Conservation (phyloP, 2,888 invertebrate genomes). For the Cactoblastis cactorum region DNA sequence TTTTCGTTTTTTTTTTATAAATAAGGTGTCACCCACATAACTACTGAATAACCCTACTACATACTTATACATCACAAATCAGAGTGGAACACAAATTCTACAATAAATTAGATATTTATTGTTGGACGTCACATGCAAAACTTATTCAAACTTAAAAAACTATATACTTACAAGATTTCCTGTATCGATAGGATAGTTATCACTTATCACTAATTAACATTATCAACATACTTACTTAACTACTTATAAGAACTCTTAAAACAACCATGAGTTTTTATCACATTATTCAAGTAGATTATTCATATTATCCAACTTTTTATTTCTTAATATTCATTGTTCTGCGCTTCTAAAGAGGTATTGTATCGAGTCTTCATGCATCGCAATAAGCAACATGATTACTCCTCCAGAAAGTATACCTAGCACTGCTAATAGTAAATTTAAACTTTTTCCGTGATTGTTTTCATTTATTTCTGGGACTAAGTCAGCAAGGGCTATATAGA, state of each 20-base stretch:
- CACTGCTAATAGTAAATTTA: slow-evolving; percentile 81
- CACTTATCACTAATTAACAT: not conserved
- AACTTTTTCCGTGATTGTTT: slow-evolving; percentile 71
- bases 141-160: too few species aligned
- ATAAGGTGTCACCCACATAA: too few species aligned
- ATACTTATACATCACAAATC: too few species aligned
- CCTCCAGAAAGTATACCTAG: slow-evolving; percentile 84
- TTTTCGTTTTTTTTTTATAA: too few species aligned
- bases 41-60: too few species aligned
- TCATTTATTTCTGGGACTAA: slow-evolving; percentile 83
- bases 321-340: slow-evolving; percentile 50
- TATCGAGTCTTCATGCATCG: slow-evolving; percentile 83
- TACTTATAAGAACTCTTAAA: too few species aligned
- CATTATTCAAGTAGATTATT: slow-evolving; percentile 14
- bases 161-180: too few species aligned
- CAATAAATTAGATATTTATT: too few species aligned
- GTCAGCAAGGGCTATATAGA: slow-evolving; percentile 89
- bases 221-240: too few species aligned
- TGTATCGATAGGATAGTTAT: not conserved
- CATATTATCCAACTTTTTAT: slow-evolving; percentile 2
- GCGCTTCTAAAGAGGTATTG: slow-evolving; percentile 70
- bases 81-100: too few species aligned
- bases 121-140: not conserved
- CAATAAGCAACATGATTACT: slow-evolving; percentile 86
- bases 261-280: slow-evolving; percentile 28